These are phyloP conservation scores for Chaitophorus viminalis DNA, from an alignment of 2,888 invertebrate genomes.

Conservation along the genomic window DNA sequence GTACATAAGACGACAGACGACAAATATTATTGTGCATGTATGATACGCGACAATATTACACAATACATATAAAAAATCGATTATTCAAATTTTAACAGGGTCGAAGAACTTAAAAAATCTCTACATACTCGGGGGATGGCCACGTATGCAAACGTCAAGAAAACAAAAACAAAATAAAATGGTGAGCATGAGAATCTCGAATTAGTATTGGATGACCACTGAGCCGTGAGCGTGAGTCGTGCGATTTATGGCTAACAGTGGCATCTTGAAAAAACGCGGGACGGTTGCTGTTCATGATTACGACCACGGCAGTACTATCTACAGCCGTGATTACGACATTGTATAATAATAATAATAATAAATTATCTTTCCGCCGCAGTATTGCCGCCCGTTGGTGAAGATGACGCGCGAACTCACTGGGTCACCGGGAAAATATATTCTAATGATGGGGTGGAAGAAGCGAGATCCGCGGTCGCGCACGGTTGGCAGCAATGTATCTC, in stretches of 20 bases:
- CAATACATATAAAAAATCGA: background rate
- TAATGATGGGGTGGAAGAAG: slow-evolving; percentile 12
- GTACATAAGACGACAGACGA: too few relatives aligned
- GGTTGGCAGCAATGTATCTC: slow-evolving; percentile 60
- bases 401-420: too few relatives aligned
- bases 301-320: background rate
- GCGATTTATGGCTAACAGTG: too few relatives aligned
- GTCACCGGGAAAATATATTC: background rate
- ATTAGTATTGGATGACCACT: too few relatives aligned
- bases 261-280: background rate
- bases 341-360: background rate
- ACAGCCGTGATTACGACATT: background rate
- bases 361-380: background rate
- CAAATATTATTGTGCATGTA: too few relatives aligned
- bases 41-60: too few relatives aligned
- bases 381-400: background rate
- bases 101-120: background rate
- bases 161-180: background rate
- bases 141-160: background rate
- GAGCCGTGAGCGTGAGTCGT: too few relatives aligned
- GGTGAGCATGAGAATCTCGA: too few relatives aligned
- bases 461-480: slow-evolving; percentile 6
- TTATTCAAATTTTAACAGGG: background rate
- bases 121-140: background rate
- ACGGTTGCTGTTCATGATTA: background rate